Conservation (phyloP, 1,140 invertebrate species). For the Procambarus virginalis region DNA sequence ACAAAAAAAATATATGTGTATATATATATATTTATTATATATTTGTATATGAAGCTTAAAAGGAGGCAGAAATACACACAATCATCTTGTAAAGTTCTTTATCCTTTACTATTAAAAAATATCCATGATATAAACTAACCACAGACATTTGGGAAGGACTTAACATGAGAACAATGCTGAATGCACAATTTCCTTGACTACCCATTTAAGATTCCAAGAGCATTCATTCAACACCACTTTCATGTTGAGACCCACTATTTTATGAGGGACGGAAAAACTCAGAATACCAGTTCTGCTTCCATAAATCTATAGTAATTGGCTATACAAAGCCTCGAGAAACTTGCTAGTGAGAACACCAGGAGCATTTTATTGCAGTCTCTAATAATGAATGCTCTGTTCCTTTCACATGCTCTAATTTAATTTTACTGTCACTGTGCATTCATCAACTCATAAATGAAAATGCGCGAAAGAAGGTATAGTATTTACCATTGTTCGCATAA, state of each 20-base stretch:
- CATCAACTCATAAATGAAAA: background rate
- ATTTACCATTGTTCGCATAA: background rate
- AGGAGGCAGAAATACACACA: constrained; percentile 13
- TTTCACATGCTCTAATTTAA: background rate
- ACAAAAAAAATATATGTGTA: background rate
- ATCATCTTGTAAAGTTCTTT: background rate
- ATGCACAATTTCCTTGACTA: background rate
- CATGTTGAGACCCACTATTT: background rate
- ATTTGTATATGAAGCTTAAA: background rate
- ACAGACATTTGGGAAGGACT: background rate
- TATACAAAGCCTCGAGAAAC: background rate
- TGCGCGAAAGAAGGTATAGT: background rate
- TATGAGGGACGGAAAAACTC: constrained; percentile 10
- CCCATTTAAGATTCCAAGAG: background rate
- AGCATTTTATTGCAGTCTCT: constrained; percentile 5
- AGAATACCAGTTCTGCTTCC: constrained; percentile 8
- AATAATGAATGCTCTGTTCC: background rate
- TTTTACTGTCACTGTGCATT: background rate
- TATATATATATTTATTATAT: background rate
- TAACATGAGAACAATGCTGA: background rate
- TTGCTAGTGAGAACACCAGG: constrained; percentile 8
- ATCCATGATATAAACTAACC: constrained; percentile 9
- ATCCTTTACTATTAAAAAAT: constrained; percentile 11
- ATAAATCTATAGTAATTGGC: constrained; percentile 5
- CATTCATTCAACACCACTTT: background rate